Conservation (phyloP, 2,113 vertebrate genomes). For the Synodontis membranacea region DNA sequence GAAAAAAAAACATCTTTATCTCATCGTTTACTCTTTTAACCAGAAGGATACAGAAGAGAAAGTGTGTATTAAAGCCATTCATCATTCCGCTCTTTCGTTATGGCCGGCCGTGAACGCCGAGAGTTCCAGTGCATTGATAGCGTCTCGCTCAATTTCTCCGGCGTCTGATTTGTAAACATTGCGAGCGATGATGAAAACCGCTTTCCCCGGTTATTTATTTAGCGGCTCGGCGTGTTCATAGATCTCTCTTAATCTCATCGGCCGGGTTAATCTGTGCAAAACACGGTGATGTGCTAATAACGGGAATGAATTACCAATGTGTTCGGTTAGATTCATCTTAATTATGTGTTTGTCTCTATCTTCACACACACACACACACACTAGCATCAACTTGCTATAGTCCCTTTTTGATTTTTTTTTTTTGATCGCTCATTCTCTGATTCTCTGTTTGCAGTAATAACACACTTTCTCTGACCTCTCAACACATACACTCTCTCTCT, state of each 20-base stretch:
- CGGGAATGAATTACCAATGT: background rate
- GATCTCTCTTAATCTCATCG: slow-evolving; percentile 70
- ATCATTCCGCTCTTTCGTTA: slow-evolving; percentile 71
- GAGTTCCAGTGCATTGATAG: slow-evolving; percentile 49
- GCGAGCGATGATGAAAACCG: slow-evolving; percentile 71
- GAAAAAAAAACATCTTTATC: slow-evolving; percentile 53
- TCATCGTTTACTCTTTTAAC: slow-evolving; percentile 61
- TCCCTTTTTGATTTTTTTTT: background rate
- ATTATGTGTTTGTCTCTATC: slow-evolving; percentile 29
- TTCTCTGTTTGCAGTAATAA: background rate
- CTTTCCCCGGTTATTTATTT: slow-evolving; percentile 63
- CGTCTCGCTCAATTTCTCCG: slow-evolving; percentile 63
- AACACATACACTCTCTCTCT: background rate
- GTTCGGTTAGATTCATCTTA: slow-evolving; percentile 6
- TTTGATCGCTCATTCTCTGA: background rate
- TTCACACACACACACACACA: background rate
- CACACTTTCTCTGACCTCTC: background rate
- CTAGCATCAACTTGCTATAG: background rate
- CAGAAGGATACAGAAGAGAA: slow-evolving; percentile 72
- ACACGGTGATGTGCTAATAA: background rate
- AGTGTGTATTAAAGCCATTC: slow-evolving; percentile 71
- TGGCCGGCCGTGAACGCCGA: slow-evolving; percentile 54
- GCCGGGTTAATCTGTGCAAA: slow-evolving; percentile 54
- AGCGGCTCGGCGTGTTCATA: slow-evolving; percentile 63
- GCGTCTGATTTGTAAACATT: slow-evolving; percentile 73